A percentile compares a stretch with the other conserved stretches of the same genome.
Evolutionary conservation across 2,797 vertebrate species (phyloP).

Genomic region (Neosilurus mollespiculum): DNA sequence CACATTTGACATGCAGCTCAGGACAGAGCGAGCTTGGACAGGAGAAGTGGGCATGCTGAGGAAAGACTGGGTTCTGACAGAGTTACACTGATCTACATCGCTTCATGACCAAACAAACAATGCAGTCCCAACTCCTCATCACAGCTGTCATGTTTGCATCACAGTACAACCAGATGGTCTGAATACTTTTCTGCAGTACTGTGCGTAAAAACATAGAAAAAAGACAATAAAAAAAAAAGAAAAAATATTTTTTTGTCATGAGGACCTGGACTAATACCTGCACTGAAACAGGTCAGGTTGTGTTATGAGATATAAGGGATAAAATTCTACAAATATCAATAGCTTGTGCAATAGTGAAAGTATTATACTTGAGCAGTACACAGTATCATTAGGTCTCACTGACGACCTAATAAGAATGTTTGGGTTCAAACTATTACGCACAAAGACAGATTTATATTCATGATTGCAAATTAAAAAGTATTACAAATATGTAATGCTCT

Average conservation of each 20-base stretch:
- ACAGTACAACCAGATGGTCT: conserved; percentile 26
- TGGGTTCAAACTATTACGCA: neutral
- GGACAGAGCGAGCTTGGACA: neutral
- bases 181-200: conserved; percentile 20
- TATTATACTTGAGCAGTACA: neutral
- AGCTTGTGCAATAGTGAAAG: neutral
- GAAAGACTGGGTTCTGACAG: conserved; percentile 3
- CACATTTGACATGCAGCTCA: neutral
- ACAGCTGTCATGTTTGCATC: conserved; percentile 15
- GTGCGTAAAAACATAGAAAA: neutral
- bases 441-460: no score
- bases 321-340: neutral
- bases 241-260: neutral
- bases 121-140: conserved; percentile 41
- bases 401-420: neutral
- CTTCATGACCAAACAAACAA: conserved; percentile 65
- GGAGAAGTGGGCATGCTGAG: neutral
- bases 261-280: neutral
- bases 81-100: conserved; percentile 57
- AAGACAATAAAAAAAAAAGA: neutral
- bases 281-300: neutral
- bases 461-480: neutral
- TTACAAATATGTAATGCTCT: neutral
- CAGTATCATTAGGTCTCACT: neutral
- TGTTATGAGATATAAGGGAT: neutral